Evolutionary conservation across 2,888 invertebrate genomes (phyloP), one percentile per base, ranked within the genome.

Genomic region (Ctena decussata): DNA sequence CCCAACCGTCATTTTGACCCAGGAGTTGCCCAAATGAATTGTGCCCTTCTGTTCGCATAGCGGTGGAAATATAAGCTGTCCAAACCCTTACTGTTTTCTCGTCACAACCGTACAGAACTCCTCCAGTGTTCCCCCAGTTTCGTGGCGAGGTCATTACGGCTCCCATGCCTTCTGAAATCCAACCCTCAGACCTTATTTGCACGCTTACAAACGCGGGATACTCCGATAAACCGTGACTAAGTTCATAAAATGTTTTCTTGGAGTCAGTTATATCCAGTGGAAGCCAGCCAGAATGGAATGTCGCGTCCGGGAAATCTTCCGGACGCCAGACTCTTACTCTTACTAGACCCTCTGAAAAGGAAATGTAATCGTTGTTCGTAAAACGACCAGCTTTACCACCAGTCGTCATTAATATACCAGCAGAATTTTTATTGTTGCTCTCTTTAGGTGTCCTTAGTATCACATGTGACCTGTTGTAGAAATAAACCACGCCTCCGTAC

Each of bases 401-500:
- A 2, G 86, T 84, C 32, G 71, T 77, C 3, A 86, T 46, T 24
- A 86, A 49, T n/a, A 49, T 39, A 0, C 86, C 83, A 2, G 39
- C 30, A 12, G 73, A 30, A 24, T 44, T 1, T 44, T 74, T 70
- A 30, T 86, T 86, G 30, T 86, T 83, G 18, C 21, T 49, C 39
- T 83, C 44, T 11, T 37, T 65, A 32, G 86, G 86, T 44, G 81
- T 81, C 5, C n/a, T n/a, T 46, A 86, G 41, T 35, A 32, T 24
- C 6, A 86, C 86, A 41, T 83, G 44, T n/a, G 57, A 65, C n/a
- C 77, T 75, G 30, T 86, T 77, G 39, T 86, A 86, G 0, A 86
- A 57, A 75, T 86, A 86, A 0, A 86, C 80, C n/a, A 83, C 71
- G 0, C 86, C 83, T 1, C 86, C 83, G 21, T 86, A 86, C 12